Base-by-base conservation (phyloP, 2,888 invertebrate genomes). In the Polymixis lichenea region DNA sequence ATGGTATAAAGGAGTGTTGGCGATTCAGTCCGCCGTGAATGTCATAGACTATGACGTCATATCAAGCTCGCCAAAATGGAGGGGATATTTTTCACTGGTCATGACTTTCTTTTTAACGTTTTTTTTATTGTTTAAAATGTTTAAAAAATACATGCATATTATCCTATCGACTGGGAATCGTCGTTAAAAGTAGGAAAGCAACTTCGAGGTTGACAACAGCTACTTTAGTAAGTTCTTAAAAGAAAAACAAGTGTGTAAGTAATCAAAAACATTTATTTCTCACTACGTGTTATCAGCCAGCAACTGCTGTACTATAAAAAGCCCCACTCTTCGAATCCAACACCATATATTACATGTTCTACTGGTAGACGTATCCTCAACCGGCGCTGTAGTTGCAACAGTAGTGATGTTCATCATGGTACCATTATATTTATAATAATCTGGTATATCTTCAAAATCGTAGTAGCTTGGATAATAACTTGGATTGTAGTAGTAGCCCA, bases 271-370 rank as follows among this genome's bases (percentile, higher is more conserved):
- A 25, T 72, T 43, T 64, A 56, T 56, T 61, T 4, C 7, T 15
- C 43, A 38, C 28, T 82, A 84, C n/a, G 88, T 84, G 84, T 86
- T 92, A 86, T 94, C 93, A 77, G 90, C 92, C 1, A 94, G 77
- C 43, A 94, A 80, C 66, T 94, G 93, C 56, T 94, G 94, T 1
- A 94, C 91, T 15, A 92, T 87, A 83, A 93, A 95, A 4, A 94
- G 80, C 2, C 92, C 92, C 1, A 95, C 91, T 89, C 88, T 92
- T 83, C 90, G 86, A 0, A 94, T 70, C 89, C 94, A 91, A 73
- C 95, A 95, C 89, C 92, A 94, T 58, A 94, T 92, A 68, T 90
- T 89, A 77, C 94, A 94, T 0, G 83, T 77, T 51, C 72, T 88
- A 38, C 75, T 84, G 8, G 77, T 66, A 25, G 80, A 67, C 56